Evolutionary conservation across 2,797 vertebrate species (phyloP), one percentile per base, ranked within the genome.

Genomic region (Esox lucius): DNA sequence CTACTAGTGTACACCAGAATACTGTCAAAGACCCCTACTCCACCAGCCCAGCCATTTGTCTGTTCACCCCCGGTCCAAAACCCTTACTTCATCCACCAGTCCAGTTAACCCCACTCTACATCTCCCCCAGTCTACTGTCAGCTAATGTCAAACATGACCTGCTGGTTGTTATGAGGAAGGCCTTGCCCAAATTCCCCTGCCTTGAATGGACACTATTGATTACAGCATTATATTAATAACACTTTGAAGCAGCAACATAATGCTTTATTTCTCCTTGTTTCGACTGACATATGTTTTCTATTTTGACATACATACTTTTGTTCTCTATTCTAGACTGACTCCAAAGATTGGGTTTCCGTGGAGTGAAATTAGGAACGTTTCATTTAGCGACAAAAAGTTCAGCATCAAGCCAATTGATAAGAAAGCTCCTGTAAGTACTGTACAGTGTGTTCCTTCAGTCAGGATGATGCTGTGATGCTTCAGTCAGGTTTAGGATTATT

Each of bases 271-370:
- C 12, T 33, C 9, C 16, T 11, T 39, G 28, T 28, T 70, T 16
- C 56, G 16, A 6, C 39, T 69, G 11, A 39, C 19, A 1, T 24
- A 24, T 67, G 28, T 35, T 19, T 31, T 31, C 28, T 31, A 1
- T 31, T 31, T 31, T 39, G 35, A 8, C 4, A 39, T 39, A 67
- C 46, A 24, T 13, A 5, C 26, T 7, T 66, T 31, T 53, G 26
- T 24, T n/a, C 53, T 53, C n/a, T 74, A 48, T 65, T 28, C 75
- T 81, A 99, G 98, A 78, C 90, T 99, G 79, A 94, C 96, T 39
- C 97, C 98, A 2, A 99, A 99, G 91, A 98, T 99, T 31, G 98
- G 98, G 74, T 99, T 99, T 80, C 98, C 98, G 0, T 99, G 98
- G 98, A 99, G 96, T 4, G 98, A 99, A 93, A 98, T 99, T 82